phyloP scores from a whole-genome alignment of 92 coral and sea anemone genomes.

The Zoanthus sociatus region DNA sequence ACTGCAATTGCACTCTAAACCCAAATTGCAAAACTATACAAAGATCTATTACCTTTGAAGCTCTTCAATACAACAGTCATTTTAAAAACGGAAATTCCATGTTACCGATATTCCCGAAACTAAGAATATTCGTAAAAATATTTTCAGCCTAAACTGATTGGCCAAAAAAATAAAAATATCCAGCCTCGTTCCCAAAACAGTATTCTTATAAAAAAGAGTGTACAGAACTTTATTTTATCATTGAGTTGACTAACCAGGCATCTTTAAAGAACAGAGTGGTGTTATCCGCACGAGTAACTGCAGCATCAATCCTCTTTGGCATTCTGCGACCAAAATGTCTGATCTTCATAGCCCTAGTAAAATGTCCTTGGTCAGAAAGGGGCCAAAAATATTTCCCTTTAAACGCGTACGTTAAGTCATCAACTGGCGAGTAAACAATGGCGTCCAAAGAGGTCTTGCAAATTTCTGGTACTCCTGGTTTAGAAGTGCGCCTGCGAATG shows the following conservation, averaged over 20 bases:
- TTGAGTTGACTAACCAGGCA: slow-evolving; percentile 23
- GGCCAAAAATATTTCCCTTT: slow-evolving; percentile 62
- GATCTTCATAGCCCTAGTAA: slow-evolving; percentile 61
- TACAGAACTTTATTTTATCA: neutral
- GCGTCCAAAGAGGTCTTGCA: slow-evolving; percentile 57
- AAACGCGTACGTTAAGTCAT: slow-evolving; percentile 49
- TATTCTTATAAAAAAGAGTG: too few relatives aligned
- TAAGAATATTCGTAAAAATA: too few relatives aligned
- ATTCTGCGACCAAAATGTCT: slow-evolving; percentile 75
- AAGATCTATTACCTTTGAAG: too few relatives aligned
- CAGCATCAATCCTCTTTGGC: slow-evolving; percentile 80
- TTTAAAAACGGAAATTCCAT: too few relatives aligned
- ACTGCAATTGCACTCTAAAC: too few relatives aligned
- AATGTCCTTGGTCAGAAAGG: slow-evolving; percentile 44
- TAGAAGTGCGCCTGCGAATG: slow-evolving; percentile 27
- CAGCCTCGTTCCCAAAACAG: too few relatives aligned
- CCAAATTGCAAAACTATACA: too few relatives aligned
- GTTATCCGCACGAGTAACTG: slow-evolving; percentile 71
- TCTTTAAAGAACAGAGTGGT: slow-evolving; percentile 92
- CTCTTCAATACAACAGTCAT: too few relatives aligned
- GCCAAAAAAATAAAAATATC: too few relatives aligned
- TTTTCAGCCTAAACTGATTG: too few relatives aligned
- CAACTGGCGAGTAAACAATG: slow-evolving; percentile 41
- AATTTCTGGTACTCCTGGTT: slow-evolving; percentile 31
- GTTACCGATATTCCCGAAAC: too few relatives aligned